Base-by-base conservation (phyloP, 2,113 vertebrate genomes). In the Charadrius vociferus region DNA sequence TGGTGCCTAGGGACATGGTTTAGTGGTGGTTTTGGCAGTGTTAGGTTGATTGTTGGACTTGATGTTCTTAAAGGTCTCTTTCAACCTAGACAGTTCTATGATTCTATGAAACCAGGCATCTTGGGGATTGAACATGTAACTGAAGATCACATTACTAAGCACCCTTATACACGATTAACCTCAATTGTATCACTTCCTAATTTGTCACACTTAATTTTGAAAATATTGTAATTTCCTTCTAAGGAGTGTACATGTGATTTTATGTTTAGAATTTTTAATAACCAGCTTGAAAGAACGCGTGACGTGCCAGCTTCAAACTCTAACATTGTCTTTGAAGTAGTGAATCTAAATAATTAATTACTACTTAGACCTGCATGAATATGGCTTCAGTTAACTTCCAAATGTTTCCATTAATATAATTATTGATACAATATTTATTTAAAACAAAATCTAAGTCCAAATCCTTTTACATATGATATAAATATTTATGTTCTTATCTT, bases 321-420 rank as follows among this genome's bases (percentile, higher is more conserved):
- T 61, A 41, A 43, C 7, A 79, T 84, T 93, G 80, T 52, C 18
- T 97, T 97, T 95, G n/a, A 91, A 90, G 19, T 87, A 43, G 77
- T 58, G 22, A 85, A 75, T 77, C 23, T 55, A 91, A 93, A 73
- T 77, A 95, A 95, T 89, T 96, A 14, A 81, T 96, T 93, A 80
- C 14, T 94, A 62, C 53, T 95, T 86, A 84, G 34, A 93, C 17
- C 23, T 47, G 20, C 65, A 39, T 15, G 20, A 95, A 77, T 82
- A 94, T 67, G 29, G 7, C 71, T 93, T 93, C 73, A 90, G n/a
- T 93, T 89, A 95, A 72, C 26, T 73, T 95, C 47, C 49, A 95
- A 87, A 90, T 49, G 23, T 41, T 88, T 89, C 59, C 34, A 70
- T 92, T 95, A 95, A 81, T 78, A 52, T 66, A 93, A 96, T 95